Evolutionary conservation across 2,797 vertebrate species (phyloP).

Genomic region (Crenuchus spilurus): DNA sequence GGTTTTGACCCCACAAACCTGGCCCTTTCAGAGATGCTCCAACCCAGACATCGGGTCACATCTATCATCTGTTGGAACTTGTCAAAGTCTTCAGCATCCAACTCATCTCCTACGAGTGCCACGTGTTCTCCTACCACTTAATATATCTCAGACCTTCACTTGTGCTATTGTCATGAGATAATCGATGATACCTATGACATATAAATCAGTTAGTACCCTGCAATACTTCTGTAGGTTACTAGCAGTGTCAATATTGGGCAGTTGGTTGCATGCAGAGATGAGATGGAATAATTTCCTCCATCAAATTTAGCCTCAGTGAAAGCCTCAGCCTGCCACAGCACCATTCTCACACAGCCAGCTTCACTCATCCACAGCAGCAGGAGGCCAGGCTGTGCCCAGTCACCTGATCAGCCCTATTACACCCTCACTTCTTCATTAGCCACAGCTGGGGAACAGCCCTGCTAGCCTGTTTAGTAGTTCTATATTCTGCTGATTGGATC

Average conservation of each 20-base stretch:
- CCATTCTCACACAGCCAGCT: conserved; percentile 1
- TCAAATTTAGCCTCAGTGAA: conserved; percentile 23
- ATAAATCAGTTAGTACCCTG: too few relatives aligned
- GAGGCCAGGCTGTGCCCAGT: not conserved
- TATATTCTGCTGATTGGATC: not conserved
- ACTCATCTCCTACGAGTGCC: too few relatives aligned
- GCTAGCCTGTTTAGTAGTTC: not conserved
- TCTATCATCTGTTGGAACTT: too few relatives aligned
- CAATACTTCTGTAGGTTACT: not conserved
- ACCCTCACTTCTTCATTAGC: not conserved
- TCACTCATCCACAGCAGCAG: conserved; percentile 8
- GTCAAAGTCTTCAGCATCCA: too few relatives aligned
- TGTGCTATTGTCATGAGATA: too few relatives aligned
- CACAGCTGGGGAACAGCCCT: not conserved
- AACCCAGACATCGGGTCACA: too few relatives aligned
- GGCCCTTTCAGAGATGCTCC: too few relatives aligned
- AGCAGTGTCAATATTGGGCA: not conserved
- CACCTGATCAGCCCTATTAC: not conserved
- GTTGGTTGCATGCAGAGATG: not conserved
- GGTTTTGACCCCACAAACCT: too few relatives aligned
- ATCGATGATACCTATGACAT: too few relatives aligned
- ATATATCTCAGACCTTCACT: too few relatives aligned
- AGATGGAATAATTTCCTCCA: not conserved
- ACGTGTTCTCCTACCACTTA: too few relatives aligned
- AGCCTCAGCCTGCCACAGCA: conserved; percentile 15